phyloP scores from a whole-genome alignment of 1,140 invertebrate genomes.

The Lordiphosa stackelbergi region DNA sequence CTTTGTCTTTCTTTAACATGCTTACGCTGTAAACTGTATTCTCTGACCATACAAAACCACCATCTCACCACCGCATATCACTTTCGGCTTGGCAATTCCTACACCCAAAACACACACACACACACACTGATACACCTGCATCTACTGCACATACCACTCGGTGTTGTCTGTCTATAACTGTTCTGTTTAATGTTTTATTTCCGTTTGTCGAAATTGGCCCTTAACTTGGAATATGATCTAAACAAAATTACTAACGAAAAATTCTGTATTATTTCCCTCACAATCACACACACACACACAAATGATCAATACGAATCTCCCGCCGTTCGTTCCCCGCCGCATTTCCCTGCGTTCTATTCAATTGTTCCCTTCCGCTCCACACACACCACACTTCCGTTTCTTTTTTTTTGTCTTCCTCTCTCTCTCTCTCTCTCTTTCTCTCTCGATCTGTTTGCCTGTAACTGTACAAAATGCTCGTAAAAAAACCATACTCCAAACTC shows the following conservation, averaged over 20 bases:
- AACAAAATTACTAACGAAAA: conserved; percentile 71
- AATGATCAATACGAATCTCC: conserved; percentile 12
- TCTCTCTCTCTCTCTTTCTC: conserved; percentile 27
- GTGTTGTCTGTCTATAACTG: conserved; percentile 8
- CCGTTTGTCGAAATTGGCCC: neutral
- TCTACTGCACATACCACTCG: conserved; percentile 10
- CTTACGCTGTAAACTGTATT: conserved; percentile 61
- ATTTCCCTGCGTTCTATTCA: conserved; percentile 20
- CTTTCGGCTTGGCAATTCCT: neutral
- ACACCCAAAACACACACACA: no score
- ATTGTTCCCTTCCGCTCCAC: conserved; percentile 9
- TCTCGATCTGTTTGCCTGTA: conserved; percentile 16
- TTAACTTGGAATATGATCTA: conserved; percentile 17
- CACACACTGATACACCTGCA: conserved; percentile 11
- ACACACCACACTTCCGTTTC: conserved; percentile 16
- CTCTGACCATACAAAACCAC: conserved; percentile 9
- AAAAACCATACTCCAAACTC: conserved; percentile 24
- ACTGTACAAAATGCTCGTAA: conserved; percentile 18
- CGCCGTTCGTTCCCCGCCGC: conserved; percentile 10
- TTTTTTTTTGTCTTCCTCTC: conserved; percentile 33
- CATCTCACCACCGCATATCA: conserved; percentile 2
- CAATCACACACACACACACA: neutral
- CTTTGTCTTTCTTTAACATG: conserved; percentile 70
- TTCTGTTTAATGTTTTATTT: conserved; percentile 8
- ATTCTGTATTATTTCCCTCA: conserved; percentile 47